Evolutionary conservation across 2,797 vertebrate species (phyloP).

Genomic region (Anguilla obscura): DNA sequence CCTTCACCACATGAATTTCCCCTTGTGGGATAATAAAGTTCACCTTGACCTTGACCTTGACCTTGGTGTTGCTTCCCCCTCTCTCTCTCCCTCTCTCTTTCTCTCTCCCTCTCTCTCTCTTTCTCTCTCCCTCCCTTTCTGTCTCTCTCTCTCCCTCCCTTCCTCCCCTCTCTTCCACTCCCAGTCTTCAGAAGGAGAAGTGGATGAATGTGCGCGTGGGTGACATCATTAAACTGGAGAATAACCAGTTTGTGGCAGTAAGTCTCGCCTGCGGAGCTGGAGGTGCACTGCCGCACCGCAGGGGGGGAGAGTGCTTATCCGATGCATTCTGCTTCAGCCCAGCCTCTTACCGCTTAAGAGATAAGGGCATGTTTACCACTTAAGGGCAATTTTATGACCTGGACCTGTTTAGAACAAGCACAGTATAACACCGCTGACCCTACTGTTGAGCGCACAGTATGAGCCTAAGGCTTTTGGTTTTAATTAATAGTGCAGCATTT

Average conservation of each 20-base stretch:
- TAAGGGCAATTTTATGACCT: not conserved
- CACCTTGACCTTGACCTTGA: no score
- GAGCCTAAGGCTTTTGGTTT: not conserved
- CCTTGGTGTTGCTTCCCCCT: no score
- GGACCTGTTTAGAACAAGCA: not conserved
- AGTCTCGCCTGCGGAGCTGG: conserved; percentile 53
- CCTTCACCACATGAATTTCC: no score
- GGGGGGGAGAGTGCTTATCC: not conserved
- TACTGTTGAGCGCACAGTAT: not conserved
- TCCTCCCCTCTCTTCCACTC: not conserved
- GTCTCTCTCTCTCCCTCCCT: not conserved
- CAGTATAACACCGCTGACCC: not conserved
- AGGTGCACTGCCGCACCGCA: not conserved
- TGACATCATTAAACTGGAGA: conserved; percentile 92
- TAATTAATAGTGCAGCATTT: not conserved
- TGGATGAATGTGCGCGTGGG: conserved; percentile 96
- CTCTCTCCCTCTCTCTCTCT: not conserved
- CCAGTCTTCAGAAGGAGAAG: conserved; percentile 85
- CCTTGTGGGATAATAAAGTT: no score
- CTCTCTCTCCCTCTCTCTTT: fast-evolving
- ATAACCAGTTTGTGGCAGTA: conserved; percentile 95
- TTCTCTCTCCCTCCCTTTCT: not conserved
- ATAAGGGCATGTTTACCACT: not conserved
- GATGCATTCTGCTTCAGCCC: not conserved
- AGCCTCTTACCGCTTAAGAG: not conserved